Evolutionary conservation across 2,888 invertebrate genomes (phyloP), one percentile per base, ranked within the genome.

Genomic region (Thereva nobilitata): DNA sequence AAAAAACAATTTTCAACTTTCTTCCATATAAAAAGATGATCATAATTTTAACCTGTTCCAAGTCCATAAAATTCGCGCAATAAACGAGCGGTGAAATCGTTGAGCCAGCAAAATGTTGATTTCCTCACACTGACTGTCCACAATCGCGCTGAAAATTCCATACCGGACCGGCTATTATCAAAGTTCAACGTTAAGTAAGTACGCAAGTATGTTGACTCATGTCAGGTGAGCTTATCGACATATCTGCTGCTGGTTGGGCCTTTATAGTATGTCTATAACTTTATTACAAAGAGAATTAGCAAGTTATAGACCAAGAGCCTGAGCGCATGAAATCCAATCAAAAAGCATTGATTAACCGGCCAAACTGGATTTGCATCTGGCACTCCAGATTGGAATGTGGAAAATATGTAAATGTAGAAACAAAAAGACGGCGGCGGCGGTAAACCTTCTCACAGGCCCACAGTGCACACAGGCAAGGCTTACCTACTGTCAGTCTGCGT

Each of bases 331-430:
- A 10, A 7, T 12, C 37, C 42, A 63, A 41, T 34, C 41, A 63
- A 44, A 6, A 44, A 9, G 10, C 9, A 52, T 63, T 52, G 40
- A 63, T 63, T 63, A 63, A 63, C 63, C 52, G 52, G 63, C 50
- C 63, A 63, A 67, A 67, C 67, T 67, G 67, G 67, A 67, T 67
- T 67, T 67, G 54, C 67, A 67, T 67, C 61, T 67, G 61, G 67
- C 42, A 45, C 63, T 63, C 4, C 59, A 8, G 50, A 12, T 40
- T 41, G 35, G 50, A 63, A 63, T 63, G 63, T 63, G 38, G 52
- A 55, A 55, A 47, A 45, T 54, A 47, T 55, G 45, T 34, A n/a
- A n/a, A 55, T 4, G 8, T 35, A 53, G 45, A 53, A 34, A 50
- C 23, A 53, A 64, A 34, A 12, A 23, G 23, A 23, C 23, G 23